Percentiles rank a stretch among this genome's conserved stretches.
phyloP scores from a whole-genome alignment of 1,140 invertebrate species.

The Aphelinus certus region DNA sequence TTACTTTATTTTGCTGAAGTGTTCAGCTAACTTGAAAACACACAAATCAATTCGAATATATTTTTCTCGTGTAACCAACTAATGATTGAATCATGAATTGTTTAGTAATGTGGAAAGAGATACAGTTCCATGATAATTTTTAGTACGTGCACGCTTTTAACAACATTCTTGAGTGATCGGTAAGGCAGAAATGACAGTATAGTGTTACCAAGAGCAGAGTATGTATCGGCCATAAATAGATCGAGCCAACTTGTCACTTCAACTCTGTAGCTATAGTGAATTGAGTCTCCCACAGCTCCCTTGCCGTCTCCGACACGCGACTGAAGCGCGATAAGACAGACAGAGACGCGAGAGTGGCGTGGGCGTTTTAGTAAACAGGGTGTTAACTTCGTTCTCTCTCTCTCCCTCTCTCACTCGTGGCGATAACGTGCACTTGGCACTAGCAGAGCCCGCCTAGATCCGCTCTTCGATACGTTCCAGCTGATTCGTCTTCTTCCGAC shows the following conservation, averaged over 20 bases:
- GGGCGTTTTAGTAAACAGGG: conserved; percentile 48
- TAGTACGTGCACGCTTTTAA: too few relatives aligned
- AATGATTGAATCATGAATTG: too few relatives aligned
- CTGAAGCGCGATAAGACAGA: neutral
- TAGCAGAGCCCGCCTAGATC: conserved; percentile 4
- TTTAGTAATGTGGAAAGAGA: too few relatives aligned
- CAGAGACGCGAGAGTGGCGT: conserved; percentile 39
- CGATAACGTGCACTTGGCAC: conserved; percentile 33
- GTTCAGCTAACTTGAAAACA: too few relatives aligned
- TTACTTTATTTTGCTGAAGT: too few relatives aligned
- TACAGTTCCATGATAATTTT: too few relatives aligned
- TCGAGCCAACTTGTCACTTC: neutral
- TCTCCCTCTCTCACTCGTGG: neutral
- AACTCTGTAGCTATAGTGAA: neutral
- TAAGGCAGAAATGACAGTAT: too few relatives aligned
- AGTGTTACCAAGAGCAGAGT: too few relatives aligned
- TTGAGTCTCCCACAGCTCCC: neutral
- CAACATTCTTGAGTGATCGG: too few relatives aligned
- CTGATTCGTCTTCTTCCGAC: neutral
- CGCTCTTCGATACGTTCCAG: conserved; percentile 6
- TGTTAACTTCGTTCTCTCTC: conserved; percentile 50
- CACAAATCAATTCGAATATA: too few relatives aligned
- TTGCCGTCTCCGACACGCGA: neutral
- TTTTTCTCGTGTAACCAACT: too few relatives aligned
- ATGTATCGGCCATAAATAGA: neutral